Evolutionary conservation across 2,113 vertebrate species (phyloP).

Genomic region (Leucosticte australis): DNA sequence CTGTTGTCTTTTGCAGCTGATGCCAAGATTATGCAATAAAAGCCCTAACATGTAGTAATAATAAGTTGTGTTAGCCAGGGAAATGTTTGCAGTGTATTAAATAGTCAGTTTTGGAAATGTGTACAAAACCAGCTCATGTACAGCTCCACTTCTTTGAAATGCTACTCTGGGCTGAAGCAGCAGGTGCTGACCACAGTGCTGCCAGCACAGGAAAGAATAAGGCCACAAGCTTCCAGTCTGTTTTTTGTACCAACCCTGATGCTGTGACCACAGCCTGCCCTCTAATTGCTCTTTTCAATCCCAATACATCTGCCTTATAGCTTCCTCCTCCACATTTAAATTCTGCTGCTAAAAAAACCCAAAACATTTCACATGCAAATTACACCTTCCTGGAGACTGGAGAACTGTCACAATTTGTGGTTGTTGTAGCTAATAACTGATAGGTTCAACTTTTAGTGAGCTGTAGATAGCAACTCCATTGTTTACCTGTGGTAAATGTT

Average conservation of each 20-base stretch:
- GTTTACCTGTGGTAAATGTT: not conserved
- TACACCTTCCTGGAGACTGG: not conserved
- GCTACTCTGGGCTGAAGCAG: not conserved
- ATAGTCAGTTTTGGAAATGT: constrained; percentile 13
- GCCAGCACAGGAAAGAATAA: not conserved
- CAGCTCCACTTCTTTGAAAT: not conserved
- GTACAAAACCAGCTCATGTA: not conserved
- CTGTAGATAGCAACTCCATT: not conserved
- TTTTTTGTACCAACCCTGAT: not conserved
- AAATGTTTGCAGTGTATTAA: constrained; percentile 43
- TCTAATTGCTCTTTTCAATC: constrained; percentile 39
- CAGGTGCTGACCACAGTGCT: constrained; percentile 27
- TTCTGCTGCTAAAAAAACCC: not conserved
- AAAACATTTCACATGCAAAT: constrained; percentile 36
- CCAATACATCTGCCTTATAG: constrained; percentile 5
- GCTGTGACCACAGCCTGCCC: constrained; percentile 40
- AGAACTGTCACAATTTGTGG: not conserved
- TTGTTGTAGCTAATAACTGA: not conserved
- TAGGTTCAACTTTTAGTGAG: not conserved
- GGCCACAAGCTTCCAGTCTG: not conserved
- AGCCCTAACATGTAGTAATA: constrained; percentile 13
- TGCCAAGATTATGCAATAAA: constrained; percentile 36
- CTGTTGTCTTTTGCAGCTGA: constrained; percentile 26
- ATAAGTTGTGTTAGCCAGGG: constrained; percentile 45
- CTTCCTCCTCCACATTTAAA: constrained; percentile 36